Evolutionary conservation across 2,113 vertebrate species (phyloP), one percentile per base, ranked within the genome.

Genomic region (Cyprinus carpio): DNA sequence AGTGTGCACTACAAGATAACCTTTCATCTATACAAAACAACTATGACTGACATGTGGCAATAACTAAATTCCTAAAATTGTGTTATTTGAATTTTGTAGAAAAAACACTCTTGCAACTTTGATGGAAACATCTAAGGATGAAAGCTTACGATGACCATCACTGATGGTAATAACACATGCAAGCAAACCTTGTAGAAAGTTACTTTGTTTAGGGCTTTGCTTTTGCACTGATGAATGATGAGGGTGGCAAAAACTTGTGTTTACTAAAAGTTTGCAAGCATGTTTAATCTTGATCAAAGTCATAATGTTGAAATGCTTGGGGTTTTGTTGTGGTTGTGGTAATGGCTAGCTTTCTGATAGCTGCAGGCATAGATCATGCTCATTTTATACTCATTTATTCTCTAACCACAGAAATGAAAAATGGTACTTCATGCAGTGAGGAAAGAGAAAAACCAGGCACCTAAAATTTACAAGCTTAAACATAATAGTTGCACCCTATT

Each of bases 331-430:
- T 7, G 74, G 86, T 87, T 92, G 92, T 79, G 89, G 90, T 83
- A 37, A 65, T 58, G 43, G 90, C 90, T 89, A 89, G 90, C 90
- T 89, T 92, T 89, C 90, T 84, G 79, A 64, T 81, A 87, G 76
- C 89, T 90, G 87, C 90, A 92, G 93, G 92, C 93, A 91, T 81
- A 81, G 74, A 81, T 56, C 43, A 12, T 89, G 90, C 88, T 90
- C 84, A 90, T 92, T 91, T 90, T 89, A 90, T 92, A 91, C 88
- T 87, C 87, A 92, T 89, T 91, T 93, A 92, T 93, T 92, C 91
- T 89, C 90, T 87, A 87, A 90, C 92, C 91, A 85, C 92, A 93
- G 88, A 91, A 90, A 92, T 92, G 92, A 94, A 90, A 92, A 93
- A 93, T 89, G 88, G 93, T 75, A 90, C 91, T 92, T 93, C 90